phyloP scores from a whole-genome alignment of 2,888 invertebrate genomes.

The Philopedon plagiatum region DNA sequence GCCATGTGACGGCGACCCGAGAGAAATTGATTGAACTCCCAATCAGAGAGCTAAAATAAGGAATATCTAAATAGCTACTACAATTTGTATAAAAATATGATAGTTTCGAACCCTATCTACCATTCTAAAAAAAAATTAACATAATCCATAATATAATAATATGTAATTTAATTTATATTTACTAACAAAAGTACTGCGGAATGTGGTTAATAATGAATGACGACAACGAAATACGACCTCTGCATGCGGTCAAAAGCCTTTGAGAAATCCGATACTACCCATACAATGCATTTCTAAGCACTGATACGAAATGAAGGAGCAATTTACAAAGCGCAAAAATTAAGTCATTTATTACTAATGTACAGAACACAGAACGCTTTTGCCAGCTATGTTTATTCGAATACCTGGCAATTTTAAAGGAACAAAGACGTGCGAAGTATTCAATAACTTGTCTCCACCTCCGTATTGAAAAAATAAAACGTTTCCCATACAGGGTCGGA shows the following conservation, averaged over 20 bases:
- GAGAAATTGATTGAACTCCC: too few relatives aligned
- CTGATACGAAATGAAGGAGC: slow-evolving; percentile 33
- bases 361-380: slow-evolving; percentile 33
- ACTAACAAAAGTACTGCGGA: too few relatives aligned
- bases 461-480: slow-evolving; percentile 31
- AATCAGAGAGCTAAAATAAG: too few relatives aligned
- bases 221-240: neutral
- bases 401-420: slow-evolving; percentile 28
- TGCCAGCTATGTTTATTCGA: slow-evolving; percentile 28
- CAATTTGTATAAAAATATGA: too few relatives aligned
- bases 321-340: slow-evolving; percentile 37
- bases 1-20: too few relatives aligned
- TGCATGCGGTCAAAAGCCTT: slow-evolving; percentile 29
- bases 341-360: too few relatives aligned
- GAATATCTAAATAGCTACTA: too few relatives aligned
- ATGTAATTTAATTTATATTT: too few relatives aligned
- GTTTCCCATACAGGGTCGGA: slow-evolving; percentile 19
- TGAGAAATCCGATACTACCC: slow-evolving; percentile 26
- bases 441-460: slow-evolving; percentile 44
- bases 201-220: too few relatives aligned
- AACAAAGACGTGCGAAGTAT: slow-evolving; percentile 43
- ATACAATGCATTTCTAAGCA: slow-evolving; percentile 30
- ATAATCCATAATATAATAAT: too few relatives aligned
- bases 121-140: too few relatives aligned
- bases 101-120: too few relatives aligned